A percentile compares a stretch with the other conserved stretches of the same genome.
Evolutionary conservation across 2,797 vertebrate genomes (phyloP).

Genomic region (Chiloscyllium punctatum): DNA sequence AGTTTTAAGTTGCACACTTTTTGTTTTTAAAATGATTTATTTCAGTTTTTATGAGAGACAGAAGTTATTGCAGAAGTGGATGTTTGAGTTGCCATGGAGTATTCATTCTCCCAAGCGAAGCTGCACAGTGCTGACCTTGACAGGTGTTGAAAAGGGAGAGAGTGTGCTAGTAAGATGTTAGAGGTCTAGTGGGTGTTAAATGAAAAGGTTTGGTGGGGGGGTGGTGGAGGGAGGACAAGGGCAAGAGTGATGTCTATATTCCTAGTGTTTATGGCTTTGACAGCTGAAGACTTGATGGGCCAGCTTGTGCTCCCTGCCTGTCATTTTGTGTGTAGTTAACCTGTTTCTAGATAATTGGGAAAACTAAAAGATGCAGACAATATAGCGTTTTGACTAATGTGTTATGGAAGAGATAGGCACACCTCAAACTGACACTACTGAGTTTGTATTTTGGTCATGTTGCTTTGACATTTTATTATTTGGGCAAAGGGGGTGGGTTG

Average conservation of each 20-base stretch:
- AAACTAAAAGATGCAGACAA: not conserved
- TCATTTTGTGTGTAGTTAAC: not conserved
- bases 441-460: not conserved
- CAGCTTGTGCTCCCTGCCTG: not conserved
- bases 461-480: not conserved
- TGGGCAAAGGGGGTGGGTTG: not conserved
- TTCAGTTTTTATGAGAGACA: not conserved
- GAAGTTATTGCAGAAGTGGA: not conserved
- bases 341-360: not conserved
- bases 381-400: not conserved
- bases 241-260: not conserved
- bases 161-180: not conserved
- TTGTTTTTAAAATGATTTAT: not conserved
- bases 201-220: too few relatives aligned
- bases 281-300: not conserved
- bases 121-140: not conserved
- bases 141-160: not conserved
- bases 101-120: not conserved
- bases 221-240: too few relatives aligned
- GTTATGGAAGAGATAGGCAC: not conserved
- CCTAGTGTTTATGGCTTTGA: not conserved
- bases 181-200: not conserved
- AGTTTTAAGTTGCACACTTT: not conserved
- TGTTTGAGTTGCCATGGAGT: not conserved
- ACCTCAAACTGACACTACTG: not conserved